These are phyloP conservation scores for Sinonovacula constricta DNA, from an alignment of 1,140 invertebrate species.

Conservation along the genomic window DNA sequence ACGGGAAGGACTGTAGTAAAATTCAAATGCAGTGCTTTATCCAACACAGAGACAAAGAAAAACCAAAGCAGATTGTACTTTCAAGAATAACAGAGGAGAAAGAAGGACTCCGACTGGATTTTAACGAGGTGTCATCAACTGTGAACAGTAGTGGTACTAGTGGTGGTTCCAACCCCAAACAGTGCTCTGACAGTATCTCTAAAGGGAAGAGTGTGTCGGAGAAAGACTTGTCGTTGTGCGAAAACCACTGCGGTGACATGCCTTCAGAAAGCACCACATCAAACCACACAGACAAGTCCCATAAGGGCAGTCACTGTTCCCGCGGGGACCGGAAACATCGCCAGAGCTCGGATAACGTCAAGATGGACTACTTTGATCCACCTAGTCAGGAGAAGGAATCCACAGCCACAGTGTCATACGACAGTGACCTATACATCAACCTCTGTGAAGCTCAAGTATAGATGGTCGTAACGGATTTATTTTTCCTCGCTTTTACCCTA, in stretches of 20 bases:
- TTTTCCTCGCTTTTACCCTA: too few species aligned
- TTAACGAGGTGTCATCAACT: conserved; percentile 62
- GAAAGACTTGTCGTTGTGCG: conserved; percentile 33
- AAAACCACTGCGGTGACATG: conserved; percentile 51
- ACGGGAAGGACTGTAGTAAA: conserved; percentile 63
- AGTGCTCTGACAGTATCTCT: conserved; percentile 13
- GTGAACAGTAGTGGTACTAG: conserved; percentile 26
- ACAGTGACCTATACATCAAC: conserved; percentile 75
- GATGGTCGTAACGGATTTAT: too few species aligned
- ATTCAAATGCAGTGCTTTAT: conserved; percentile 73
- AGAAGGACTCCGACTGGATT: conserved; percentile 64
- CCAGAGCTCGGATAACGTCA: conserved; percentile 66
- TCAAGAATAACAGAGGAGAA: conserved; percentile 74
- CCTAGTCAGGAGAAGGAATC: conserved; percentile 76
- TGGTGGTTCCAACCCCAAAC: background rate
- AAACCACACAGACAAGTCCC: conserved; percentile 62
- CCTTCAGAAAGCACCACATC: conserved; percentile 68
- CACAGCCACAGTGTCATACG: conserved; percentile 75
- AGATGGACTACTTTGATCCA: conserved; percentile 73
- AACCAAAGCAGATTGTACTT: conserved; percentile 69
- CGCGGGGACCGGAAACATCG: conserved; percentile 53
- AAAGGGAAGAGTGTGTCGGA: conserved; percentile 35
- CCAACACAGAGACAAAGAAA: conserved; percentile 70
- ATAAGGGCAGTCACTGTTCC: conserved; percentile 53
- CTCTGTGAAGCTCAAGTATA: conserved; percentile 76